These are phyloP conservation scores for Apamea sordens DNA, from an alignment of 2,888 invertebrate genomes.

Conservation along the genomic window DNA sequence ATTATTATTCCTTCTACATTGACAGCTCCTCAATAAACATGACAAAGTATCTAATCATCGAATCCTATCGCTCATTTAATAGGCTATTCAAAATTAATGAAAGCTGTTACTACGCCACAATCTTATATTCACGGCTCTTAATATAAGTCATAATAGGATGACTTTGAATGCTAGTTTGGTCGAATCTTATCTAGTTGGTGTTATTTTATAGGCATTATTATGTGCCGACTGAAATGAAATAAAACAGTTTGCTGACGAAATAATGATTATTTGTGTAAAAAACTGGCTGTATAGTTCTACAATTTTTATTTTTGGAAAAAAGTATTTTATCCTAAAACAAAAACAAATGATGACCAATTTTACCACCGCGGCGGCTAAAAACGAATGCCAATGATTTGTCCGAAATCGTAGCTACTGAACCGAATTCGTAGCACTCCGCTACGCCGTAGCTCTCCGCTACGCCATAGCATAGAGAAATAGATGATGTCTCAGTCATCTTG, in stretches of 20 bases:
- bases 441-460: neutral
- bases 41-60: neutral
- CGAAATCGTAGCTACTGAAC: neutral
- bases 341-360: no score
- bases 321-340: no score
- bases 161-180: neutral
- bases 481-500: neutral
- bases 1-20: neutral
- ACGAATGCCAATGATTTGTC: neutral
- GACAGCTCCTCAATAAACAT: neutral
- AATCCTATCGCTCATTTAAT: neutral
- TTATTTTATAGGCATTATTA: neutral
- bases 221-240: neutral
- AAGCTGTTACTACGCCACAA: neutral
- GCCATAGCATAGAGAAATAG: neutral
- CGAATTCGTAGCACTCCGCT: neutral
- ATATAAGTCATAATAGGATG: neutral
- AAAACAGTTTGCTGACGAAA: neutral
- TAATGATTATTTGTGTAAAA: neutral
- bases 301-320: no score
- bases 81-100: neutral
- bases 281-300: neutral
- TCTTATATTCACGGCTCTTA: neutral
- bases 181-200: neutral
- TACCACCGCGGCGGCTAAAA: neutral